Base-by-base conservation (phyloP, 1,140 invertebrate species). In the Drosophila trapezifrons region DNA sequence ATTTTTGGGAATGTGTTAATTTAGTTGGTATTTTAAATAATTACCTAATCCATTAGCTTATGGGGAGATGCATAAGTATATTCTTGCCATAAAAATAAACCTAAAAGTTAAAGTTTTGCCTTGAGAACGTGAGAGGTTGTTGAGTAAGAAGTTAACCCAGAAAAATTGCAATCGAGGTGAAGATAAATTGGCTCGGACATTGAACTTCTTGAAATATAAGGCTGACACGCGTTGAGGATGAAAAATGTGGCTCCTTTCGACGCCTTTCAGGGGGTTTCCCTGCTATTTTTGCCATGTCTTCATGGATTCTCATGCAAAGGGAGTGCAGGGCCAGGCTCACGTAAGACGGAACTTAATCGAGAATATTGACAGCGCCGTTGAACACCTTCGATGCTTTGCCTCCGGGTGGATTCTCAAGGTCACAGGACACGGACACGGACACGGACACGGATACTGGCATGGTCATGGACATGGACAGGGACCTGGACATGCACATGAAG, bases 321-420 rank as follows among this genome's bases (percentile, higher is more conserved):
- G n/a, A 32, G 27, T 46, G 42, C 42, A 6, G 1, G 18, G 32
- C 10, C 13, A 3, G 6, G 22, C 43, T 49, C 58, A 49, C 58
- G 58, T 60, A 60, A 59, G 42, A 37, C 22, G 46, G 46, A 37
- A 40, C 22, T 15, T 42, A 62, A 57, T 57, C 52, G 62, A 22
- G 37, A 27, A 46, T 57, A 57, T 65, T 46, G 52, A 65, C 62
- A 57, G 54, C 40, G 46, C 40, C 29, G 27, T 38, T 18, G 42
- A 51, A 40, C 46, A 60, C 52, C 29, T 45, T 37, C 2, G 45
- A 25, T 22, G 45, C 27, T 29, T 29, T 8, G 27, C 27, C 27
- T n/a, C 12, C 29, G 25, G 29, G 27, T 29, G 27, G 27, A 7
- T 29, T 1, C 27, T 29, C 15, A 4, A 37, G 29, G 29, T 47